phyloP scores from a whole-genome alignment of 2,113 vertebrate genomes.

The Bubo bubo region DNA sequence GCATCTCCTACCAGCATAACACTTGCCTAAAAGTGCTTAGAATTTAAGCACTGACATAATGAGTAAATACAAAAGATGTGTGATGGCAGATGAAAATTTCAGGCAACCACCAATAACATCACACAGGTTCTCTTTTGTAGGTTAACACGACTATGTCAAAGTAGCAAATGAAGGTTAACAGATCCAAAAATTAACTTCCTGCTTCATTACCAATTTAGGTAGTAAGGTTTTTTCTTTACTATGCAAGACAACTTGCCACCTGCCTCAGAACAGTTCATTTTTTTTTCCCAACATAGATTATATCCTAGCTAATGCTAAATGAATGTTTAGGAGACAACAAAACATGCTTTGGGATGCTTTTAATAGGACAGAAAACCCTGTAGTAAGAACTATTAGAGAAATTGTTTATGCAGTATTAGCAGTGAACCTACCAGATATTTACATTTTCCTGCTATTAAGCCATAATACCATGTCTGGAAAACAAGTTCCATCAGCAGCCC shows the following conservation, averaged over 20 bases:
- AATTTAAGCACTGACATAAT: background rate
- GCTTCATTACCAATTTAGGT: background rate
- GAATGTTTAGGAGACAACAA: background rate
- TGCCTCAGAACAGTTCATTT: background rate
- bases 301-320: background rate
- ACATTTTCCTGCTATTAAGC: background rate
- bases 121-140: background rate
- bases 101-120: background rate
- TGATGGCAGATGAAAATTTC: background rate
- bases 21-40: background rate
- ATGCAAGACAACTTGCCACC: background rate
- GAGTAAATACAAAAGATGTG: background rate
- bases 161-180: background rate
- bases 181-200: background rate
- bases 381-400: background rate
- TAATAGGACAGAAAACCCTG: background rate
- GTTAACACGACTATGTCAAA: background rate
- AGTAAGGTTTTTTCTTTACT: background rate
- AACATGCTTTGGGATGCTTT: background rate
- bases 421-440: background rate
- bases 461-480: accelerated
- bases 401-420: background rate
- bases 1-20: background rate
- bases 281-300: background rate
- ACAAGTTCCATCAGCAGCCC: background rate